Evolutionary conservation across 2,888 invertebrate species (phyloP).

Genomic region (Mesopsocus fuscifrons): DNA sequence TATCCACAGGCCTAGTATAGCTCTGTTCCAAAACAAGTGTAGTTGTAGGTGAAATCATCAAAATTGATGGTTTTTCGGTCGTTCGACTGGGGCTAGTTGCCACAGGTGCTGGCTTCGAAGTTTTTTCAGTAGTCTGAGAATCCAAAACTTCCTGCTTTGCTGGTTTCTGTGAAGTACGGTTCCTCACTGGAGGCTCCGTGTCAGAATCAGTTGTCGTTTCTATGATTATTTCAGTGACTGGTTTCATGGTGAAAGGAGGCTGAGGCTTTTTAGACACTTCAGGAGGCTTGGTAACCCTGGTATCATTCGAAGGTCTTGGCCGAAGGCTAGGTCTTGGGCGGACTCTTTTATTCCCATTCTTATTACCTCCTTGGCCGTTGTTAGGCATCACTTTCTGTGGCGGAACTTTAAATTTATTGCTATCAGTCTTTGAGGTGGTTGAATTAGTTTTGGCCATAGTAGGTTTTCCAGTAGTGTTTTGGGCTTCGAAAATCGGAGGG

Average conservation of each 20-base stretch:
- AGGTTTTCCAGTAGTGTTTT: not conserved
- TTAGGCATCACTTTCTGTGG: not conserved
- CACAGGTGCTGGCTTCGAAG: not conserved
- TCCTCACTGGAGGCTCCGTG: not conserved
- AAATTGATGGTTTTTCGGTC: not conserved
- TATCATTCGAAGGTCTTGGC: not conserved
- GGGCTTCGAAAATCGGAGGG: not conserved
- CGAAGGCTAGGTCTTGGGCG: not conserved
- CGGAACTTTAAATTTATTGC: not conserved
- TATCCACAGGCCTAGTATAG: conserved; percentile 2
- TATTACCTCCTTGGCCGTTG: not conserved
- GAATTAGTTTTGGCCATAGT: not conserved
- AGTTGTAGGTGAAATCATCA: not conserved
- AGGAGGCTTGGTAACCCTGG: no score
- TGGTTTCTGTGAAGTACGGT: not conserved
- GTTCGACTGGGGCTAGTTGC: not conserved
- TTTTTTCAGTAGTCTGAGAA: not conserved
- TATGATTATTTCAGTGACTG: not conserved
- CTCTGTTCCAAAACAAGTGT: not conserved
- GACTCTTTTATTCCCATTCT: not conserved
- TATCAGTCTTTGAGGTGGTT: not conserved
- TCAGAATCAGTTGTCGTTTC: not conserved
- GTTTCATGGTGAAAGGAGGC: not conserved
- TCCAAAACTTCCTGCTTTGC: not conserved
- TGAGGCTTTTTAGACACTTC: not conserved